Percentiles rank a stretch among this genome's conserved stretches.
Evolutionary conservation across 2,113 vertebrate genomes (phyloP).

Genomic region (Cyprinodon tularosa): DNA sequence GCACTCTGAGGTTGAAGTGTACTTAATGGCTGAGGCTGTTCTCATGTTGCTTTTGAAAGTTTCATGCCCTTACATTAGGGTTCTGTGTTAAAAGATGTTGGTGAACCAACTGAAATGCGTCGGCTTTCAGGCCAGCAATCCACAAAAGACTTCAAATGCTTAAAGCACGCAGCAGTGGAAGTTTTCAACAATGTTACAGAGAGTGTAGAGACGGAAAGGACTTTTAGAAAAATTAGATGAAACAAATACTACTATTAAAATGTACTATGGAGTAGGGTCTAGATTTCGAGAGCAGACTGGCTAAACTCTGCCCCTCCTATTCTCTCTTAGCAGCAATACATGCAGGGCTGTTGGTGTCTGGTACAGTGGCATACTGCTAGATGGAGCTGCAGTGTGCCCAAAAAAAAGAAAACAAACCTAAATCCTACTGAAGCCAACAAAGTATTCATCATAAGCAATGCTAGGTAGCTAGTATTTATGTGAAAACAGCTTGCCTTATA

Average conservation of each 20-base stretch:
- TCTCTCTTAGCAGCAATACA: too few relatives aligned
- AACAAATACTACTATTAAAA: neutral
- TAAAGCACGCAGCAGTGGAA: neutral
- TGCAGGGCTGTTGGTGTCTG: too few relatives aligned
- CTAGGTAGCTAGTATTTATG: too few relatives aligned
- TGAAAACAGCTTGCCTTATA: too few relatives aligned
- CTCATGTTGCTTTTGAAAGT: constrained; percentile 43
- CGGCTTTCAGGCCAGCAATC: constrained; percentile 26
- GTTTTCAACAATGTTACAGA: neutral
- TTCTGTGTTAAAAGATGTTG: constrained; percentile 25
- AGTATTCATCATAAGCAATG: too few relatives aligned
- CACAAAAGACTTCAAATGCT: constrained; percentile 19
- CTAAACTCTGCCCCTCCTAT: too few relatives aligned
- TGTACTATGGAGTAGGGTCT: neutral
- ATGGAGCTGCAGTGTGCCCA: too few relatives aligned
- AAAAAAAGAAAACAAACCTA: too few relatives aligned
- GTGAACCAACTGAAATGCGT: constrained; percentile 22
- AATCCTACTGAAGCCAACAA: too few relatives aligned
- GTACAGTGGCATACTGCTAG: too few relatives aligned
- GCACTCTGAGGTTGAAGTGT: constrained; percentile 17
- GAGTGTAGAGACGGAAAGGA: neutral
- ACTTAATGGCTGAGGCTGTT: constrained; percentile 31
- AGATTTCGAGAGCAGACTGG: neutral
- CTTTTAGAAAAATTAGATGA: neutral
- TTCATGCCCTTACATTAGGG: constrained; percentile 30